Conservation (phyloP, 2,888 invertebrate genomes). For the Spodoptera littoralis region DNA sequence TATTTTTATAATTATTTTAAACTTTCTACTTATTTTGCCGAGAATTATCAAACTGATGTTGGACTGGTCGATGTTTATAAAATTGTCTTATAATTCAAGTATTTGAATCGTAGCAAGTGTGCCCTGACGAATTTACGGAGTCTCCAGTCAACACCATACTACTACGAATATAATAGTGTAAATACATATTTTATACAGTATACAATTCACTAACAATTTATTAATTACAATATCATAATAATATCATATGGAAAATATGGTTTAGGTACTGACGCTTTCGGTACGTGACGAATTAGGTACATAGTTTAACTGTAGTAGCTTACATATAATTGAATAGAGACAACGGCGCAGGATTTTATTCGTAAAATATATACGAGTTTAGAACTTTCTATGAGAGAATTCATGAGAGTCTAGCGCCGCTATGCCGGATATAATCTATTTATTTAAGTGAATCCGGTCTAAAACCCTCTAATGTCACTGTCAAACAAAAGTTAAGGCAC, state of each 20-base stretch:
- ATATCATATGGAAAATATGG: slow-evolving; percentile 23
- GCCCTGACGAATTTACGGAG: background rate
- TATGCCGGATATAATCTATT: background rate
- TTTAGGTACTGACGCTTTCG: slow-evolving; percentile 19
- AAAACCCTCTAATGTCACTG: slow-evolving; percentile 25
- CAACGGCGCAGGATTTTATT: too few relatives aligned
- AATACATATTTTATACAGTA: slow-evolving; percentile 38
- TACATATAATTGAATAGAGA: slow-evolving; percentile 4
- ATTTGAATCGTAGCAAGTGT: too few relatives aligned
- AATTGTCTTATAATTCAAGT: too few relatives aligned
- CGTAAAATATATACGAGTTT: too few relatives aligned
- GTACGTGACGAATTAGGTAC: slow-evolving; percentile 5
- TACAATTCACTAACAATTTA: slow-evolving; percentile 39
- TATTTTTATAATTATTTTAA: slow-evolving; percentile 7
- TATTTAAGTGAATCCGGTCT: background rate
- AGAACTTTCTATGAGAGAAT: too few relatives aligned
- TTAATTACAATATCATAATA: slow-evolving; percentile 7
- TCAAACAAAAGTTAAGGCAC: slow-evolving; percentile 66
- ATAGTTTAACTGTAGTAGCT: slow-evolving; percentile 7
- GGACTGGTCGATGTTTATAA: too few relatives aligned
- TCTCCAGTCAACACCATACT: slow-evolving; percentile 10
- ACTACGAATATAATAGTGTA: slow-evolving; percentile 42
- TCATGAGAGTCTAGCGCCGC: background rate
- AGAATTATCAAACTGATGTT: background rate
- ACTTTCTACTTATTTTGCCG: background rate